These are phyloP conservation scores for Hirtodrosophila duncani DNA, from an alignment of 2,888 invertebrate species.

Conservation along the genomic window DNA sequence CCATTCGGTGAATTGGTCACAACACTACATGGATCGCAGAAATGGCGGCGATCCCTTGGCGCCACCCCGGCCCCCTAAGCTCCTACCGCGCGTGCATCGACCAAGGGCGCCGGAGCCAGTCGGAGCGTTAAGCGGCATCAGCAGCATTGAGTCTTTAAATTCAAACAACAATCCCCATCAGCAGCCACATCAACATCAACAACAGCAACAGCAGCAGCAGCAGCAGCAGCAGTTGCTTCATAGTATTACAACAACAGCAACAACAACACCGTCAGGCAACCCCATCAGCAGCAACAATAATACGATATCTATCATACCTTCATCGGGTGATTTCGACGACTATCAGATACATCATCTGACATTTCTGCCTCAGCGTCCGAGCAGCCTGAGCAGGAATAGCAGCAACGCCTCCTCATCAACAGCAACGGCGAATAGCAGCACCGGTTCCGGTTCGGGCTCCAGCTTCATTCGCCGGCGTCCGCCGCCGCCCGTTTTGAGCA, in stretches of 20 bases:
- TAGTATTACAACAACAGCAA: conserved; percentile 54
- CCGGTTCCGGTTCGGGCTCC: conserved; percentile 67
- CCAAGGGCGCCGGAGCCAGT: conserved; percentile 81
- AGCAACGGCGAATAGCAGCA: conserved; percentile 64
- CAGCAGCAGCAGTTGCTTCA: conserved; percentile 47
- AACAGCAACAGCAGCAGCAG: conserved; percentile 41
- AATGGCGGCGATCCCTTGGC: conserved; percentile 87
- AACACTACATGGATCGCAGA: conserved; percentile 84
- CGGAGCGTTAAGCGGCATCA: conserved; percentile 76
- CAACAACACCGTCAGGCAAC: conserved; percentile 33
- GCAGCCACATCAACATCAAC: conserved; percentile 41
- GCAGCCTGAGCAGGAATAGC: conserved; percentile 74
- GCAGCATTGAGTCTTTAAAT: conserved; percentile 36
- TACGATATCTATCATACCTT: conserved; percentile 58
- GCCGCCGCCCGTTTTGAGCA: conserved; percentile 55
- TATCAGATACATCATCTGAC: conserved; percentile 75
- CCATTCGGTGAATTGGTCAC: conserved; percentile 51
- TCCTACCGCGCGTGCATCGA: conserved; percentile 85
- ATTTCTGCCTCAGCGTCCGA: conserved; percentile 70
- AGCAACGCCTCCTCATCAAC: conserved; percentile 73
- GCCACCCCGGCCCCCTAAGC: conserved; percentile 87
- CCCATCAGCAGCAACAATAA: conserved; percentile 43
- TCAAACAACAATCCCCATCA: conserved; percentile 19
- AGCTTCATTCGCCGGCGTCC: conserved; percentile 77
- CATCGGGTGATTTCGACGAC: conserved; percentile 66